These are phyloP conservation scores for Cydia splendana DNA, from an alignment of 1,140 invertebrate genomes.

Conservation along the genomic window DNA sequence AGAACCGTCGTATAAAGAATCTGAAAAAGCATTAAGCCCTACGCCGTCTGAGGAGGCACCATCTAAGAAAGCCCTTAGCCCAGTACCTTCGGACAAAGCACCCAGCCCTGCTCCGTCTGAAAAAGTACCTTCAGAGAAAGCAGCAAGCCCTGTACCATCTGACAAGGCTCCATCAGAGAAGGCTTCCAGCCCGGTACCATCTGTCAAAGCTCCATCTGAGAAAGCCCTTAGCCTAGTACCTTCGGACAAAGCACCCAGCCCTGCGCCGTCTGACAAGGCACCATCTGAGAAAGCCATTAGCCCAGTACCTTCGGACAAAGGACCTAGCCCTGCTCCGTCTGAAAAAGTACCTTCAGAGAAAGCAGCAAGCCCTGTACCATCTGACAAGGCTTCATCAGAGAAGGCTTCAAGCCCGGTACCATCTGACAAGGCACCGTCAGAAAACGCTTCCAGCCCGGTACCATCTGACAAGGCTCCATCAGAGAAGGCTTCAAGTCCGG, in stretches of 20 bases:
- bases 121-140: not conserved
- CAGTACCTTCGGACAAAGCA: not conserved
- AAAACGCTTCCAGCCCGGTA: not conserved
- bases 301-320: not conserved
- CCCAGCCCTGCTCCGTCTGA: not conserved
- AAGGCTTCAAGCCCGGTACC: not conserved
- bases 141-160: not conserved
- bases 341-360: not conserved
- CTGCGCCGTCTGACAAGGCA: not conserved
- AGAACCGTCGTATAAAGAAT: too few species aligned
- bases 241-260: not conserved
- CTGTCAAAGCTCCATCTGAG: not conserved
- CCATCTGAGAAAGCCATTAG: slow-evolving; percentile 33
- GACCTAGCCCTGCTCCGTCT: not conserved
- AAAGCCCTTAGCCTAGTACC: not conserved
- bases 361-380: not conserved
- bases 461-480: not conserved
- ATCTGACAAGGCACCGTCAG: not conserved
- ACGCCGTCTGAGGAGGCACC: not conserved
- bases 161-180: not conserved
- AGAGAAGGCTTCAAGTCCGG: not conserved
- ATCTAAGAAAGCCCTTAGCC: slow-evolving; percentile 33
- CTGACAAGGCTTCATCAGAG: not conserved
- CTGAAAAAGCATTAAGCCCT: not conserved
- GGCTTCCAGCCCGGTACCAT: not conserved